phyloP scores from a whole-genome alignment of 2,797 vertebrate species.

The Poeciliopsis infans region DNA sequence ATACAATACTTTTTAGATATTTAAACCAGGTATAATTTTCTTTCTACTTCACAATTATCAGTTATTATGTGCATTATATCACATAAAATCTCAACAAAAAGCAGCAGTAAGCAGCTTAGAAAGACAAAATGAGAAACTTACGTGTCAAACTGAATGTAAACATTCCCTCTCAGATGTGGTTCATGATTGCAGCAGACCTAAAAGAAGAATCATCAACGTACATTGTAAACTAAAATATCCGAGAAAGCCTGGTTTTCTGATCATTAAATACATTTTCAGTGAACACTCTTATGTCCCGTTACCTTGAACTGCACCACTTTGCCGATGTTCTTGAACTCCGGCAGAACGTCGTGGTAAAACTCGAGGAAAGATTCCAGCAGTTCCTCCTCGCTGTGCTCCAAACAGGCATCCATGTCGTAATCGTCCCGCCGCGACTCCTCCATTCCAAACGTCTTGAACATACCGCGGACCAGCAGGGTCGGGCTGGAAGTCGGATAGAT shows the following conservation, averaged over 20 bases:
- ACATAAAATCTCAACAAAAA: not conserved
- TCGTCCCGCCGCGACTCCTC: conserved; percentile 93
- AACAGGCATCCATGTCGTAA: conserved; percentile 92
- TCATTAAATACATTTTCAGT: not conserved
- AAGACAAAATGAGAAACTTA: conserved; percentile 76
- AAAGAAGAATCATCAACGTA: not conserved
- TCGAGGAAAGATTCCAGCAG: conserved; percentile 94
- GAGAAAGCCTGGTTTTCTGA: not conserved
- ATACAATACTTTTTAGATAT: not conserved
- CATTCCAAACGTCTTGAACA: conserved; percentile 96
- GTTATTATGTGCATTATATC: not conserved
- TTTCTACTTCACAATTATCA: not conserved
- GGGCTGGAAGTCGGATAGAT: conserved; percentile 86
- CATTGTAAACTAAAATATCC: not conserved
- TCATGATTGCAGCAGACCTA: conserved; percentile 98
- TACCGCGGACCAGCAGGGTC: conserved; percentile 90
- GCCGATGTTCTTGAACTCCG: conserved; percentile 91
- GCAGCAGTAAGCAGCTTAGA: not conserved
- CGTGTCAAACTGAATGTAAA: conserved; percentile 96
- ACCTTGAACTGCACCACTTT: conserved; percentile 98
- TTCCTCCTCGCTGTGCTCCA: conserved; percentile 97
- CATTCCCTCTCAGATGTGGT: conserved; percentile 95
- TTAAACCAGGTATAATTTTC: not conserved
- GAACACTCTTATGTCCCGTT: conserved; percentile 7
- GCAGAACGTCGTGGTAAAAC: conserved; percentile 94